phyloP scores from a whole-genome alignment of 1,140 invertebrate species.

The Coelopa frigida region DNA sequence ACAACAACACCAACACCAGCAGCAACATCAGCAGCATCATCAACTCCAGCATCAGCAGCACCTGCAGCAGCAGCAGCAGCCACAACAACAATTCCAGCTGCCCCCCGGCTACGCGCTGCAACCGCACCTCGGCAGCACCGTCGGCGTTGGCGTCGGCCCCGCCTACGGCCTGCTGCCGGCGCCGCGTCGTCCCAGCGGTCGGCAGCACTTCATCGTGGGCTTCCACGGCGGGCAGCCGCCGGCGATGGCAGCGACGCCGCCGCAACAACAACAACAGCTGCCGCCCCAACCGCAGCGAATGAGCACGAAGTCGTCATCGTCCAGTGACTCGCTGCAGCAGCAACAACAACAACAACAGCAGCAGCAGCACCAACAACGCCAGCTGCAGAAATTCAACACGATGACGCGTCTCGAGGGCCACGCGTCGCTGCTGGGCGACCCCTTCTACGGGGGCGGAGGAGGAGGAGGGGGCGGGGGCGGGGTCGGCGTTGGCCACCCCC shows the following conservation, averaged over 20 bases:
- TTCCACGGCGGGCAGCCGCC: neutral
- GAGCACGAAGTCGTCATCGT: slow-evolving; percentile 42
- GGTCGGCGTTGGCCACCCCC: slow-evolving; percentile 16
- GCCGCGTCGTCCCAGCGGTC: slow-evolving; percentile 22
- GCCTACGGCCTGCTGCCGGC: slow-evolving; percentile 19
- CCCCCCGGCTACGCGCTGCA: neutral
- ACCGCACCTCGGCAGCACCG: slow-evolving; percentile 12
- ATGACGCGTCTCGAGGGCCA: slow-evolving; percentile 33
- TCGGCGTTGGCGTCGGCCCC: slow-evolving; percentile 6
- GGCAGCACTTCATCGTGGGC: slow-evolving; percentile 4
- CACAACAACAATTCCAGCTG: slow-evolving; percentile 17
- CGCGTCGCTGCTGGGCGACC: slow-evolving; percentile 12
- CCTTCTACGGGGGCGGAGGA: slow-evolving; percentile 4
- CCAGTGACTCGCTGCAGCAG: slow-evolving; percentile 39
- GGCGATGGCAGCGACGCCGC: slow-evolving; percentile 10
- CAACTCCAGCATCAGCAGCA: slow-evolving; percentile 3
- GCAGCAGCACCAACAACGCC: no score
- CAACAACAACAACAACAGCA: slow-evolving; percentile 5
- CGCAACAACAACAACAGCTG: slow-evolving; percentile 17
- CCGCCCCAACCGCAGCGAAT: slow-evolving; percentile 23
- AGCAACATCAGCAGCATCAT: slow-evolving; percentile 4
- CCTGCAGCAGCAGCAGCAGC: slow-evolving; percentile 11
- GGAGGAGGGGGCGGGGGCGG: neutral
- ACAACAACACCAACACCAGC: slow-evolving; percentile 7
- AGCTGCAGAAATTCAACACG: slow-evolving; percentile 34